A percentile compares a stretch with the other conserved stretches of the same genome.
These are phyloP conservation scores for Meleagris gallopavo DNA, from an alignment of 2,113 vertebrate species.

Conservation along the genomic window DNA sequence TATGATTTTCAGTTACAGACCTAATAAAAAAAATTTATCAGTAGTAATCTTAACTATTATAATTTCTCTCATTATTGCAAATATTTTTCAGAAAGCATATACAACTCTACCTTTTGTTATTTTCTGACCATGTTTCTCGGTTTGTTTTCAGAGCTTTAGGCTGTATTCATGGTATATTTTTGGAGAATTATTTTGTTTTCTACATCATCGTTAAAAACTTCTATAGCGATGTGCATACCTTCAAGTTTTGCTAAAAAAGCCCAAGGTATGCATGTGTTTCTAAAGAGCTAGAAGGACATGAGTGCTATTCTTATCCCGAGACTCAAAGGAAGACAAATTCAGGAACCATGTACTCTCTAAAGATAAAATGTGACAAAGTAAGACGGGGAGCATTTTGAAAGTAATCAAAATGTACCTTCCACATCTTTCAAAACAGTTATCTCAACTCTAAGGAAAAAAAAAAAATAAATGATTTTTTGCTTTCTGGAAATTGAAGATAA, in stretches of 20 bases:
- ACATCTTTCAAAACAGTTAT: not conserved
- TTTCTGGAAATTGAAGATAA: not conserved
- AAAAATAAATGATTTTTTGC: not conserved
- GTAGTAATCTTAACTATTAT: not conserved
- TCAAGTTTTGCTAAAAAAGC: not conserved
- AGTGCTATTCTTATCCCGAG: not conserved
- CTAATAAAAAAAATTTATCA: not conserved
- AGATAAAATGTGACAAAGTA: not conserved
- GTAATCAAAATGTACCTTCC: not conserved
- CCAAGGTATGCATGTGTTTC: fast-evolving
- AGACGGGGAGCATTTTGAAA: not conserved
- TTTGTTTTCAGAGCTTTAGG: not conserved
- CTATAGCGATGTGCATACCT: not conserved
- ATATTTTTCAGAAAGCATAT: not conserved
- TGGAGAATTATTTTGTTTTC: not conserved
- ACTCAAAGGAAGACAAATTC: not conserved
- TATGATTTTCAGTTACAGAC: not conserved
- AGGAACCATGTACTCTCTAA: not conserved
- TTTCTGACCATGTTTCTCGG: not conserved
- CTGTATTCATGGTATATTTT: not conserved
- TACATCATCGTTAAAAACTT: not conserved
- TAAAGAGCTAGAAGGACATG: not conserved
- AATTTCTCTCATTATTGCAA: not conserved
- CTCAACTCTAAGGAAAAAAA: not conserved
- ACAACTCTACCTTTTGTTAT: not conserved